A percentile compares a stretch with the other conserved stretches of the same genome.
Evolutionary conservation across 2,797 vertebrate species (phyloP).

Genomic region (Hybognathus amarus): DNA sequence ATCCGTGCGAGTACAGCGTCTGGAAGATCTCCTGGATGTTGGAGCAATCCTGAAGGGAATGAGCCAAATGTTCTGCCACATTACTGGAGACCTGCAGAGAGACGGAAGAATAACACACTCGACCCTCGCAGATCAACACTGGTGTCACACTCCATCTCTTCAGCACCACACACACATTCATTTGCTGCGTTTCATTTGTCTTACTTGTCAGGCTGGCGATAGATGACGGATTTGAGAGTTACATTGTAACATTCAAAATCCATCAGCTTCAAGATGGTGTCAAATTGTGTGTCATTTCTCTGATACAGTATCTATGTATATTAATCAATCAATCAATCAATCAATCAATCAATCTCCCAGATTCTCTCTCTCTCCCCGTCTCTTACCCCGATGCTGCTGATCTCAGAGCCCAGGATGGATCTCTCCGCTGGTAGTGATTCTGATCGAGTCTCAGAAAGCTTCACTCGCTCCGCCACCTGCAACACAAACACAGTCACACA

Average conservation of each 20-base stretch:
- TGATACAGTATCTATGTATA: not conserved
- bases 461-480: conserved; percentile 88
- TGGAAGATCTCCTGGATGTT: conserved; percentile 92
- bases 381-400: conserved; percentile 85
- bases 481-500: conserved; percentile 36
- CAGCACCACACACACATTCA: too few relatives aligned
- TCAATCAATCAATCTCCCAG: too few relatives aligned
- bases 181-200: too few relatives aligned
- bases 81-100: conserved; percentile 83
- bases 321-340: too few relatives aligned
- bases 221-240: too few relatives aligned
- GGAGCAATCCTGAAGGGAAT: conserved; percentile 88
- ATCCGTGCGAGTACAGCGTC: conserved; percentile 87
- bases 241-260: not conserved
- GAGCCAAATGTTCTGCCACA: conserved; percentile 85
- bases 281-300: not conserved
- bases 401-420: conserved; percentile 86
- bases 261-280: not conserved
- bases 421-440: conserved; percentile 86
- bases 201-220: too few relatives aligned
- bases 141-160: not conserved
- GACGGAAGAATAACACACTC: conserved; percentile 6
- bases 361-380: too few relatives aligned
- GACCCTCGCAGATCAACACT: not conserved
- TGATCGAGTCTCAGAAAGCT: conserved; percentile 86